Evolutionary conservation across 2,888 invertebrate genomes (phyloP).

Genomic region (Serripes groenlandicus): DNA sequence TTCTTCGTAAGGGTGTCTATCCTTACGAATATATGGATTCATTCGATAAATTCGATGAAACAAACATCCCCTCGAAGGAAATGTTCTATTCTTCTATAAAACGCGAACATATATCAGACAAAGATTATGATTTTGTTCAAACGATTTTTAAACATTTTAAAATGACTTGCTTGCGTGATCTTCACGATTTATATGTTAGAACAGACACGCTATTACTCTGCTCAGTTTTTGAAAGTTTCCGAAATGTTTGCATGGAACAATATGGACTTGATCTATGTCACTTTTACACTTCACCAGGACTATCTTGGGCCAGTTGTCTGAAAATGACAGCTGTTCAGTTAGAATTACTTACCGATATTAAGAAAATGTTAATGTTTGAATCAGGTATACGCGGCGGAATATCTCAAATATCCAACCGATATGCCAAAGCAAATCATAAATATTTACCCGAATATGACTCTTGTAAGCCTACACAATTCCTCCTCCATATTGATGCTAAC

Average conservation of each 20-base stretch:
- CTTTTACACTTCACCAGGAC: constrained; percentile 52
- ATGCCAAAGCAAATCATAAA: constrained; percentile 13
- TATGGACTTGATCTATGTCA: constrained; percentile 50
- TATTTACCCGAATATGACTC: constrained; percentile 4
- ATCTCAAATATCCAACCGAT: constrained; percentile 1
- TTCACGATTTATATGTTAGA: constrained; percentile 44
- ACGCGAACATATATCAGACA: constrained; percentile 38
- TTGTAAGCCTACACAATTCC: not conserved
- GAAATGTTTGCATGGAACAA: constrained; percentile 38
- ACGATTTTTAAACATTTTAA: constrained; percentile 41
- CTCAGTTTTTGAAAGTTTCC: constrained; percentile 40
- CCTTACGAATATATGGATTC: constrained; percentile 81
- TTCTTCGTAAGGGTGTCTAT: constrained; percentile 79
- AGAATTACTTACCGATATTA: constrained; percentile 28
- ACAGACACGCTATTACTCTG: constrained; percentile 35
- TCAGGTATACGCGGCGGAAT: constrained; percentile 24
- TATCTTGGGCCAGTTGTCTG: constrained; percentile 41
- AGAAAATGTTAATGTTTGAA: constrained; percentile 21
- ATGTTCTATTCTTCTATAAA: constrained; percentile 66
- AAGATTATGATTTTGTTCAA: constrained; percentile 53
- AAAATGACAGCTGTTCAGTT: constrained; percentile 33
- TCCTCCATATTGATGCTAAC: constrained; percentile 1
- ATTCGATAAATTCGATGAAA: constrained; percentile 36
- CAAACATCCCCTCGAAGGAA: constrained; percentile 29
- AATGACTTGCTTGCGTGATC: constrained; percentile 25